These are phyloP conservation scores for Mungos mungo DNA, from an alignment of 2,113 vertebrate species.

Conservation along the genomic window DNA sequence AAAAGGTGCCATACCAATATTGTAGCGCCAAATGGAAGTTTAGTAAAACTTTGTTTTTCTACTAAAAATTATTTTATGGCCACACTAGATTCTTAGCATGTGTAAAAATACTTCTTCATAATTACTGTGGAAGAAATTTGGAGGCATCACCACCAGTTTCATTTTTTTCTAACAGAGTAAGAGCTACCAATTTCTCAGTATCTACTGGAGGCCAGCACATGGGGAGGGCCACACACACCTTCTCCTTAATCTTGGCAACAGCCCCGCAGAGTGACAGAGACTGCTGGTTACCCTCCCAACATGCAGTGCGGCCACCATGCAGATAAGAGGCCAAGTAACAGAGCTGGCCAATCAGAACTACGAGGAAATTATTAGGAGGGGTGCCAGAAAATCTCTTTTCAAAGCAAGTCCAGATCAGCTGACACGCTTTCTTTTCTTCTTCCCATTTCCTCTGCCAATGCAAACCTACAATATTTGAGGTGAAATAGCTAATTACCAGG, in stretches of 20 bases:
- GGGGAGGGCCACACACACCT: too few species aligned
- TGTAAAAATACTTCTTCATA: background rate
- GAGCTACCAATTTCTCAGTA: background rate
- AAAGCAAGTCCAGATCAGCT: background rate
- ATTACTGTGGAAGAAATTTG: conserved; percentile 14
- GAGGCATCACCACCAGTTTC: background rate
- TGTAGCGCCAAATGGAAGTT: background rate
- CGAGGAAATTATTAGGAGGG: background rate
- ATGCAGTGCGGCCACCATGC: background rate
- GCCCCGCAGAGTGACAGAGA: background rate
- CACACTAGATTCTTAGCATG: background rate
- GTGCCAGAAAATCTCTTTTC: conserved; percentile 43
- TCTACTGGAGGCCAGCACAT: background rate
- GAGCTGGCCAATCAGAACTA: background rate
- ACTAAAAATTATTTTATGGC: conserved; percentile 20
- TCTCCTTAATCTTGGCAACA: background rate
- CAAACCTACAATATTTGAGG: background rate
- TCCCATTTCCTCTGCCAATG: background rate
- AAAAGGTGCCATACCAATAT: background rate
- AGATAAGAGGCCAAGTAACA: background rate
- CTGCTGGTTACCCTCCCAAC: too few species aligned
- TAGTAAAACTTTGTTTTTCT: conserved; percentile 30
- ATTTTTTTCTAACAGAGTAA: conserved; percentile 22
- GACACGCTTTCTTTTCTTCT: background rate
- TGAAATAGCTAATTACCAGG: background rate